These are phyloP conservation scores for Poecilia wingei DNA, from an alignment of 2,797 vertebrate genomes.

Conservation along the genomic window DNA sequence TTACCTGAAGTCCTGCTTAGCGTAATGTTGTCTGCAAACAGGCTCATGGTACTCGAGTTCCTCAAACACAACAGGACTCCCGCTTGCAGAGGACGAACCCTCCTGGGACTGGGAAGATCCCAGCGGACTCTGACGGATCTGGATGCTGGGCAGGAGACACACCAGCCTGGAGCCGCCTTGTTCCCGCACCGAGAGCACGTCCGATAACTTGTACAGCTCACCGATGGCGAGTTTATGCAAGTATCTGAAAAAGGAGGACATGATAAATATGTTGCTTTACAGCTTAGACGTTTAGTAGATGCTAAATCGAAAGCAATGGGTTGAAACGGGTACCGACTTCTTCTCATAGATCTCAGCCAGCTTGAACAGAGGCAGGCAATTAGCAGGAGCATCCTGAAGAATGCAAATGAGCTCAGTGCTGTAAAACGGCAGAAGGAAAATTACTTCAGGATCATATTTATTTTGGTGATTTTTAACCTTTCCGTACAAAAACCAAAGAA, in stretches of 20 bases:
- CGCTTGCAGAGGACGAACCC: conserved; percentile 89
- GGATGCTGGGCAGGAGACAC: conserved; percentile 90
- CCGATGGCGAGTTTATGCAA: conserved; percentile 87
- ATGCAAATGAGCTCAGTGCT: conserved; percentile 90
- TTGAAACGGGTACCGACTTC: conserved; percentile 80
- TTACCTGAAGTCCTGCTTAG: conserved; percentile 87
- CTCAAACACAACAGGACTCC: conserved; percentile 95
- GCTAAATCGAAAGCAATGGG: background rate
- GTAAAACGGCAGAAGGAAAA: conserved; percentile 31
- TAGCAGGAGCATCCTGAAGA: conserved; percentile 95
- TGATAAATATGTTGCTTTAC: background rate
- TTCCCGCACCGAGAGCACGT: conserved; percentile 90
- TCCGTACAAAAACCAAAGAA: no score
- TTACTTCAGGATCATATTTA: background rate
- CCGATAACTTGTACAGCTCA: conserved; percentile 90
- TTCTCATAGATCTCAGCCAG: conserved; percentile 97
- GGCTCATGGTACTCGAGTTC: conserved; percentile 96
- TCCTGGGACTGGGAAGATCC: conserved; percentile 94
- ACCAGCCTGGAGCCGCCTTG: conserved; percentile 90
- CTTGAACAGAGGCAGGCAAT: conserved; percentile 94
- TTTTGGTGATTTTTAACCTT: no score
- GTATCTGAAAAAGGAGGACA: conserved; percentile 76
- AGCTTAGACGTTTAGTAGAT: background rate
- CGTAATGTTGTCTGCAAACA: conserved; percentile 90
- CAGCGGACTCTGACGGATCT: conserved; percentile 90